phyloP scores from a whole-genome alignment of 2,113 vertebrate genomes.

The Delphinapterus leucas region DNA sequence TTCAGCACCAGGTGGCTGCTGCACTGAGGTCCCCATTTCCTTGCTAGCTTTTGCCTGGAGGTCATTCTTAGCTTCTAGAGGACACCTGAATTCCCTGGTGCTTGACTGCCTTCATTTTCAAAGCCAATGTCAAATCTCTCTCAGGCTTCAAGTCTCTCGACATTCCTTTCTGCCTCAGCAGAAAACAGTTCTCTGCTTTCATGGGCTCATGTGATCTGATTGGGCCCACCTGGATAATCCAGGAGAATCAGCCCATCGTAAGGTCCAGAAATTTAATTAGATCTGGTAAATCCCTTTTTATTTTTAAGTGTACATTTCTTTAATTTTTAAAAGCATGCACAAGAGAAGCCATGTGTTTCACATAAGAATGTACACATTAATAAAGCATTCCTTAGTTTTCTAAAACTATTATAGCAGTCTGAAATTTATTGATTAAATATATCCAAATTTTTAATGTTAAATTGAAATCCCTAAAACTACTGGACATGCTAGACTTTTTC shows the following conservation, averaged over 20 bases:
- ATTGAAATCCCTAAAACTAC: conserved; percentile 20
- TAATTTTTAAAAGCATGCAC: conserved; percentile 32
- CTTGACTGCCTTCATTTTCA: background rate
- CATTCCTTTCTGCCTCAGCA: too few species aligned
- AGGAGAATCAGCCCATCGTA: background rate
- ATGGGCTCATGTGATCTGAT: background rate
- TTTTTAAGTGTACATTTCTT: background rate
- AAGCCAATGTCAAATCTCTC: background rate
- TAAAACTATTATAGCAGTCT: background rate
- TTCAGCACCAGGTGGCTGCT: background rate
- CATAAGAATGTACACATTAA: conserved; percentile 35
- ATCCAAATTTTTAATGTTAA: conserved; percentile 25
- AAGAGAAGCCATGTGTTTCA: background rate
- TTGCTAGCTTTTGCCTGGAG: background rate
- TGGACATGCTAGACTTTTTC: conserved; percentile 4
- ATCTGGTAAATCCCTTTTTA: background rate
- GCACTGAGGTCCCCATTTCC: background rate
- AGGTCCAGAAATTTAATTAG: background rate
- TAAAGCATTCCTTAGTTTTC: conserved; percentile 10
- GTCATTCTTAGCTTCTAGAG: background rate
- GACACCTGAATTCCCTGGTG: background rate
- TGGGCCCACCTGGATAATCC: background rate
- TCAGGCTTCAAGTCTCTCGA: background rate
- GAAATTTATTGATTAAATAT: conserved; percentile 24
- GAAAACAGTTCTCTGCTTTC: background rate